Conservation (phyloP, 2,113 vertebrate genomes). For the Lagenorhynchus albirostris region DNA sequence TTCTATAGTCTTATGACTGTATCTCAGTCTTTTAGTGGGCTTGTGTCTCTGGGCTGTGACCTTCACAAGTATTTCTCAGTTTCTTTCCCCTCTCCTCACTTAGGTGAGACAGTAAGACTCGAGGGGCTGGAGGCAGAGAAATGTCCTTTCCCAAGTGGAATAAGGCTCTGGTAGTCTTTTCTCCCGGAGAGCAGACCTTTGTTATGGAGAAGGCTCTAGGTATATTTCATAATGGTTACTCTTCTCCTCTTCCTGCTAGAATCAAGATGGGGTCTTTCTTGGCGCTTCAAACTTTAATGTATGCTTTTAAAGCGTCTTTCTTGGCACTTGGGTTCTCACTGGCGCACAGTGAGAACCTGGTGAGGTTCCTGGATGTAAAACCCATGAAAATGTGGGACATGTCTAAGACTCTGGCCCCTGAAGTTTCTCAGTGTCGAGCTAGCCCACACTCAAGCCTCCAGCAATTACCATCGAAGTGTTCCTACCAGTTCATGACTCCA, state of each 20-base stretch:
- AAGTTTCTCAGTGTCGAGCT: background rate
- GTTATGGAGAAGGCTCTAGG: background rate
- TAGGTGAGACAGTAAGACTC: background rate
- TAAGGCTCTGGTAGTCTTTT: background rate
- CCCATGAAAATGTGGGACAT: background rate
- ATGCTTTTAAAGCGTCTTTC: no score
- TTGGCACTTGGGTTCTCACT: background rate
- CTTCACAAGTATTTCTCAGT: background rate
- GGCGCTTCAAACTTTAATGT: background rate
- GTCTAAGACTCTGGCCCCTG: background rate
- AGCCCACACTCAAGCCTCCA: background rate
- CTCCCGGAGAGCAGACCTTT: background rate
- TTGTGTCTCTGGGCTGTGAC: background rate
- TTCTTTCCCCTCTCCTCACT: background rate
- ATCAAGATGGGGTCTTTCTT: background rate
- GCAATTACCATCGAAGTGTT: background rate
- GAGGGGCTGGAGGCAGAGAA: background rate
- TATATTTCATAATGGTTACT: background rate
- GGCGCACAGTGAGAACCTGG: background rate
- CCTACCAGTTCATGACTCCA: background rate
- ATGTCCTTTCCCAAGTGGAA: background rate
- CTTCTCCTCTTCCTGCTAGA: constrained; percentile 1
- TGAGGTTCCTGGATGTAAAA: background rate
- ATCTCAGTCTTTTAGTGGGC: background rate
- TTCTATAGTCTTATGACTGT: background rate